Evolutionary conservation across 2,888 invertebrate species (phyloP), one percentile per base, ranked within the genome.

Genomic region (Saturnia pavonia): DNA sequence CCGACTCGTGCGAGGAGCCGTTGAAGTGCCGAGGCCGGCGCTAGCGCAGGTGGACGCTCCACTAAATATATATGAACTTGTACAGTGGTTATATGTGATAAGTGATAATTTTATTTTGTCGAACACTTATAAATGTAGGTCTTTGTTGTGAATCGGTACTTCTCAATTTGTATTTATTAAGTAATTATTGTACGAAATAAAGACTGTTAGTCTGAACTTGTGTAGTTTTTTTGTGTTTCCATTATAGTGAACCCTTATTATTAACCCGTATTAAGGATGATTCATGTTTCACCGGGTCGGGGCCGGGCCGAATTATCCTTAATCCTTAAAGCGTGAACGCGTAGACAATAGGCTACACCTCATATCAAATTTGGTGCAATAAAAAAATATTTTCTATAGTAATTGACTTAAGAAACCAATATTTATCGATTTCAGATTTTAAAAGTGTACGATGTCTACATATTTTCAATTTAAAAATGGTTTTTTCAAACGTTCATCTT

Each of bases 91-190:
- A 91, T 60, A 60, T 90, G 91, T 92, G 92, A 92, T 90, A 91
- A 92, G 92, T 92, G 92, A 91, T 91, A 87, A 88, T 86, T 34
- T 34, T 88, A 88, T 85, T 88, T 87, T 89, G 88, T 90, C 90
- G 91, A 85, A 92, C 92, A 79, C 85, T n/a, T 91, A 81, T 90
- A 90, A 60, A 88, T 89, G 86, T 92, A 92, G 91, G 87, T 86
- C 88, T 90, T 91, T 92, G 91, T 92, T 91, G 92, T 92, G 92
- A 93, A 92, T 91, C 92, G 90, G 90, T 92, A 91, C 91, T 91
- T 94, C 92, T 93, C 91, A 91, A 91, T 92, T 91, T 92, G 90
- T 94, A 94, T 93, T 93, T 94, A 94, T 92, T 92, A 91, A 88
- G 82, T 85, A 85, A 84, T 82, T 84, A 89, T 85, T 91, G 91